phyloP scores from a whole-genome alignment of 2,888 invertebrate species.

The Xylophagus ater region DNA sequence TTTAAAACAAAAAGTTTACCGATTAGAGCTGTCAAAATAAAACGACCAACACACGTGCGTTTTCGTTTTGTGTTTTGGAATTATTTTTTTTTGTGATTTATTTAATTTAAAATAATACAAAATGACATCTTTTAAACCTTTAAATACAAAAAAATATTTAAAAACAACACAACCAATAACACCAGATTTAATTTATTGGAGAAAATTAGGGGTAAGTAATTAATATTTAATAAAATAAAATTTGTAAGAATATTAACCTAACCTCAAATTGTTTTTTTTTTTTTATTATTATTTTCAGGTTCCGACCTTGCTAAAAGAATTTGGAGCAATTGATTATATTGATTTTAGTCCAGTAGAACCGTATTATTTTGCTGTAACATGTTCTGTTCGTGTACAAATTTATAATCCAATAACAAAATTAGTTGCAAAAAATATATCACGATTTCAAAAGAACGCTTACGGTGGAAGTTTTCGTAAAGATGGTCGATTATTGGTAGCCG shows the following conservation, averaged over 20 bases:
- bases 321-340: slow-evolving; percentile 81
- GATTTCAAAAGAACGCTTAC: slow-evolving; percentile 72
- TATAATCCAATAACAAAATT: slow-evolving; percentile 79
- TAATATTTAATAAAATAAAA: neutral
- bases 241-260: neutral
- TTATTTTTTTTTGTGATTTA: neutral
- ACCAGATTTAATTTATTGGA: slow-evolving; percentile 79
- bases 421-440: slow-evolving; percentile 68
- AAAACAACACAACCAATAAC: slow-evolving; percentile 47
- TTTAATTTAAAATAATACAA: slow-evolving; percentile 7
- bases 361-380: slow-evolving; percentile 84
- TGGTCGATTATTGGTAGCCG: slow-evolving; percentile 73
- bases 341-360: slow-evolving; percentile 85
- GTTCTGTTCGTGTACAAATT: slow-evolving; percentile 77
- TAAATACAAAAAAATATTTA: slow-evolving; percentile 29
- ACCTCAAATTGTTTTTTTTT: slow-evolving; percentile 4
- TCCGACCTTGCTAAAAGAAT: slow-evolving; percentile 83
- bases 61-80: neutral
- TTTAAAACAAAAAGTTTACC: too few relatives aligned
- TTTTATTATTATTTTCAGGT: slow-evolving; percentile 43
- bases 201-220: slow-evolving; percentile 68
- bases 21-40: too few relatives aligned
- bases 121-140: slow-evolving; percentile 27
- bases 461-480: slow-evolving; percentile 76
- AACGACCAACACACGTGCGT: too few relatives aligned